Evolutionary conservation across 2,888 invertebrate species (phyloP), one percentile per base, ranked within the genome.

Genomic region (Platypus cylindrus): DNA sequence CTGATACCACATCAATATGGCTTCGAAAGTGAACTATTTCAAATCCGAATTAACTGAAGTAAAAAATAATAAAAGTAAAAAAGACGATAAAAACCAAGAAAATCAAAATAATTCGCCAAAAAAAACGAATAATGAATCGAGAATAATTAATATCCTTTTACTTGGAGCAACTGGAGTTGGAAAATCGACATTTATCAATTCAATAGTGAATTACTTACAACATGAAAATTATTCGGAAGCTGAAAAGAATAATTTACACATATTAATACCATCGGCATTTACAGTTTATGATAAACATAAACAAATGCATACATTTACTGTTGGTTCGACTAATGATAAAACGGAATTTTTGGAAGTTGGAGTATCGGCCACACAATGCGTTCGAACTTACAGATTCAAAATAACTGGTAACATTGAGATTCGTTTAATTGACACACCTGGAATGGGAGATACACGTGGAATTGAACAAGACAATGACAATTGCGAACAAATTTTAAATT

Each of bases 151-250:
- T 34, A 54, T 59, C 22, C 46, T 59, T 4, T 43, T 59, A 3
- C 39, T 59, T 24, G 59, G 59, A 1, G 53, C 53, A 45, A 55
- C 55, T 5, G 59, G 59, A 12, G 53, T 55, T 4, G 59, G 59
- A 29, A 59, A 59, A 46, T 58, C 59, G 0, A 59, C 59, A 0
- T 55, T 59, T 28, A 56, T 59, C 17, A 59, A 59, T 39, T 45
- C 58, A 4, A 40, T 59, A 26, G 51, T 50, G 3, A 58, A 58
- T 40, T 59, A 59, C 35, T 32, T 57, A 12, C 45, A 46, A 9
- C 47, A 45, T 34, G 34, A 44, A 3, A 42, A 46, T 14, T 45
- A 53, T 20, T 40, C 49, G 26, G 32, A 43, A 17, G 53, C 53
- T 9, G 36, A 49, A 44, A 43, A 47, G 20, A 32, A 45, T 25